Conservation (phyloP, 2,113 vertebrate genomes). For the Psilopsiagon aymara region DNA sequence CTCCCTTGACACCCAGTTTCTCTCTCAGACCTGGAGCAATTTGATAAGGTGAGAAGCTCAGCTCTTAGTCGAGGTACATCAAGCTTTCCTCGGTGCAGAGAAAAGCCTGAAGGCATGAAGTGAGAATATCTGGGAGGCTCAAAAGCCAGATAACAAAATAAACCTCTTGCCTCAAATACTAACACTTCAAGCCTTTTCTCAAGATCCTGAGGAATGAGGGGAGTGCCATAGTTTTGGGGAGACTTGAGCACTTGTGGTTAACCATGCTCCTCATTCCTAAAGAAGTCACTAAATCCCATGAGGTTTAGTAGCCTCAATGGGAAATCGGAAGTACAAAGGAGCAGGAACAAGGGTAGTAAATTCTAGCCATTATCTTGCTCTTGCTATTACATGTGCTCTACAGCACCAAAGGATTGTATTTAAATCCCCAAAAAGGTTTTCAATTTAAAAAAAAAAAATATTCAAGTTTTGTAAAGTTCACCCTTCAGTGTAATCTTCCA, state of each 20-base stretch:
- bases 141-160: slow-evolving; percentile 19
- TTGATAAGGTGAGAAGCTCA: slow-evolving; percentile 54
- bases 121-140: slow-evolving; percentile 30
- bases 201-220: neutral
- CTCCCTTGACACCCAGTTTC: neutral
- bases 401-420: slow-evolving; percentile 8
- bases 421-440: slow-evolving; percentile 57
- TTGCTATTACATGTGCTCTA: slow-evolving; percentile 20
- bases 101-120: slow-evolving; percentile 62
- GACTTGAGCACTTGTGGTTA: neutral
- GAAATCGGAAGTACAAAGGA: slow-evolving; percentile 24
- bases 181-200: slow-evolving; percentile 35
- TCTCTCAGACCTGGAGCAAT: slow-evolving; percentile 31
- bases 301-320: neutral
- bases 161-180: slow-evolving; percentile 35
- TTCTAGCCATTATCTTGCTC: neutral
- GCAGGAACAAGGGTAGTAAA: neutral
- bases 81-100: slow-evolving; percentile 18
- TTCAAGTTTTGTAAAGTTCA: slow-evolving; percentile 67
- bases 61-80: slow-evolving; percentile 14
- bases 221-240: neutral
- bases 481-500: slow-evolving; percentile 52
- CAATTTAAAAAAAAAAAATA: slow-evolving; percentile 4
- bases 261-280: neutral
- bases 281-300: neutral